phyloP scores from a whole-genome alignment of 2,797 vertebrate species.

The Intellagama lesueurii region DNA sequence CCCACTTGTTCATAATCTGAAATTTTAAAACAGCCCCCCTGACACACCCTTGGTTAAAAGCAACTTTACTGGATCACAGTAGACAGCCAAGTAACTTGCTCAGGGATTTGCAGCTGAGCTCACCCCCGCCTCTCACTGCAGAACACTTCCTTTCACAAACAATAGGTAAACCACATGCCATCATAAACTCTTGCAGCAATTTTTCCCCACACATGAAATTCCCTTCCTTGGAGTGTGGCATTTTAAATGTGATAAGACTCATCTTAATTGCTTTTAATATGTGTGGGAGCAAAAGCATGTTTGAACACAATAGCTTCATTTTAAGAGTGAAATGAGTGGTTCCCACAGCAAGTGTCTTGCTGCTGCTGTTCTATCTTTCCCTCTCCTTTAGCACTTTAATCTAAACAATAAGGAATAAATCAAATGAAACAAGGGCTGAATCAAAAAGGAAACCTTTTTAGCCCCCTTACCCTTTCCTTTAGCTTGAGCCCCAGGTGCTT shows the following conservation, averaged over 20 bases:
- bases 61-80: constrained; percentile 11
- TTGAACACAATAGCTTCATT: constrained; percentile 17
- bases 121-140: neutral
- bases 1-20: neutral
- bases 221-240: constrained; percentile 28
- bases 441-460: neutral
- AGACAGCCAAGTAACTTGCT: constrained; percentile 6
- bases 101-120: neutral
- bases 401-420: neutral
- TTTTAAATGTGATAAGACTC: constrained; percentile 31
- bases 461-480: neutral
- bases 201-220: neutral
- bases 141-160: constrained; percentile 33
- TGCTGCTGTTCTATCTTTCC: too few relatives aligned
- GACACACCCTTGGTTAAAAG: neutral
- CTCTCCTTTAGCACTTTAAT: constrained; percentile 17
- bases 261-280: constrained; percentile 18
- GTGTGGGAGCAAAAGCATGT: constrained; percentile 20
- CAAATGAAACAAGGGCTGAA: neutral
- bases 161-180: neutral
- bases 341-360: neutral
- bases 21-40: neutral
- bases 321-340: constrained; percentile 12
- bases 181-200: constrained; percentile 17
- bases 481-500: neutral